These are phyloP conservation scores for Mormyrus lacerda DNA, from an alignment of 2,113 vertebrate genomes.

Conservation along the genomic window DNA sequence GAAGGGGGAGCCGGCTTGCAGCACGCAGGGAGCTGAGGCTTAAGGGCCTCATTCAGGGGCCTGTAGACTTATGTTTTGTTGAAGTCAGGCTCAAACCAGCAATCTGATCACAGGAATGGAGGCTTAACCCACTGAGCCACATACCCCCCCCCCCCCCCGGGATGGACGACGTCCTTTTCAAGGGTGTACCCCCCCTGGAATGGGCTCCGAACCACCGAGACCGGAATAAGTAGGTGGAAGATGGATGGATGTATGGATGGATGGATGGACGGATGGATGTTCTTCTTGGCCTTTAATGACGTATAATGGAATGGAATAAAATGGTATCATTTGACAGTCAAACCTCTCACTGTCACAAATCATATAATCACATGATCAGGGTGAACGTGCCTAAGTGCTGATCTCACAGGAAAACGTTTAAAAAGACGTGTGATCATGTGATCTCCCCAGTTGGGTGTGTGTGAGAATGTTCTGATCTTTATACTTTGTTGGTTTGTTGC, in stretches of 20 bases:
- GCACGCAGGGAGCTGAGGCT: background rate
- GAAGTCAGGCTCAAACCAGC: background rate
- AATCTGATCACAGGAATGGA: background rate
- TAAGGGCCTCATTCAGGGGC: background rate
- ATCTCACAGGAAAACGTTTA: slow-evolving; percentile 8
- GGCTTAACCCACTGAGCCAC: background rate
- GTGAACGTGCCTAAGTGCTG: background rate
- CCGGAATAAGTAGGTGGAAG: background rate
- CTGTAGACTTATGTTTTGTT: background rate
- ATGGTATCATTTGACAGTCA: background rate
- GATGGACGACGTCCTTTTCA: background rate
- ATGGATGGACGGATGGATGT: background rate
- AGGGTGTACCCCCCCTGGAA: background rate
- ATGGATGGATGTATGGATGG: background rate
- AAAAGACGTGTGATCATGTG: background rate
- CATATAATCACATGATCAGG: background rate
- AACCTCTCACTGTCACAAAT: background rate
- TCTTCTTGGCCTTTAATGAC: background rate
- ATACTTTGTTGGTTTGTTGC: background rate
- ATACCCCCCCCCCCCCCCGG: background rate
- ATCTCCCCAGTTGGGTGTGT: no score
- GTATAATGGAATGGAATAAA: background rate
- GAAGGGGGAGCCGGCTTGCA: background rate
- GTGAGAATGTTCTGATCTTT: background rate
- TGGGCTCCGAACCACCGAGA: no score